phyloP scores from a whole-genome alignment of 92 coral and sea anemone genomes.

The Epizoanthus stellaris region DNA sequence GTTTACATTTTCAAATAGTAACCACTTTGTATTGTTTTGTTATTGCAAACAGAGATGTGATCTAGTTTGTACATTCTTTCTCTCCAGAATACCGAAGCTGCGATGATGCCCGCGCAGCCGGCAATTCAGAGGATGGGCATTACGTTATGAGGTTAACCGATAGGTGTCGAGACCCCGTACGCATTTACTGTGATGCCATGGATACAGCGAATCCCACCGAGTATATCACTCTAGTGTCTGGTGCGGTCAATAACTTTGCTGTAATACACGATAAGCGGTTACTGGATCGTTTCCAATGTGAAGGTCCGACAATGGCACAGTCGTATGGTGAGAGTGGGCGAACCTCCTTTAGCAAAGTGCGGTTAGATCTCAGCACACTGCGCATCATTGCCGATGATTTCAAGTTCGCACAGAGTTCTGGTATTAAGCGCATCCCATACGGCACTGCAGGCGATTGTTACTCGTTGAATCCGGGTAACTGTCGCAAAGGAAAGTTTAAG shows the following conservation, averaged over 20 bases:
- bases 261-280: slow-evolving; percentile 78
- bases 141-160: slow-evolving; percentile 80
- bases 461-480: slow-evolving; percentile 87
- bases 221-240: slow-evolving; percentile 83
- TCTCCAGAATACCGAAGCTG: slow-evolving; percentile 82
- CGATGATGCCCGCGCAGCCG: slow-evolving; percentile 78
- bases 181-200: slow-evolving; percentile 89
- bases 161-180: slow-evolving; percentile 81
- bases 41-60: not conserved
- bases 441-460: slow-evolving; percentile 99
- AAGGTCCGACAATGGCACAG: slow-evolving; percentile 69
- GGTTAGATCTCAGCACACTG: slow-evolving; percentile 74
- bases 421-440: slow-evolving; percentile 74
- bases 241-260: slow-evolving; percentile 85
- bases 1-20: too few relatives aligned
- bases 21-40: not conserved
- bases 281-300: slow-evolving; percentile 86
- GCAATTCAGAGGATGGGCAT: slow-evolving; percentile 83
- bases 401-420: slow-evolving; percentile 61
- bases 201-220: slow-evolving; percentile 68
- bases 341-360: slow-evolving; percentile 80
- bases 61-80: not conserved
- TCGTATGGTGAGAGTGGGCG: slow-evolving; percentile 80
- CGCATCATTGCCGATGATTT: slow-evolving; percentile 75
- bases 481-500: slow-evolving; percentile 91